Percentiles rank a stretch among this genome's conserved stretches.
Evolutionary conservation across 2,113 vertebrate species (phyloP).

Genomic region (Thalassarche chlororhynchos): DNA sequence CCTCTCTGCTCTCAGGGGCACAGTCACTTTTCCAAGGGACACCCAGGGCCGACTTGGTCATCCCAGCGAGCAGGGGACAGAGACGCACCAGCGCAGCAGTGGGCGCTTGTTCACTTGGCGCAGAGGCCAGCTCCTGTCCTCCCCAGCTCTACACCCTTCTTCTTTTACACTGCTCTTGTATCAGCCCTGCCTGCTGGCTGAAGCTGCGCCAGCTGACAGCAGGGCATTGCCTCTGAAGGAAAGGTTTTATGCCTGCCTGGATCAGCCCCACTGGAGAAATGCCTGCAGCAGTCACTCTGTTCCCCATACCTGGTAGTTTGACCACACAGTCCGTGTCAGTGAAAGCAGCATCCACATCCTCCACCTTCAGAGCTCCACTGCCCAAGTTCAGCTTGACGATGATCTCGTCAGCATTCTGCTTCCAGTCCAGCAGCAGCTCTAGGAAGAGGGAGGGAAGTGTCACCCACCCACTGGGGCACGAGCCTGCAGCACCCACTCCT

Average conservation of each 20-base stretch:
- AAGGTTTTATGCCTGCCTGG: background rate
- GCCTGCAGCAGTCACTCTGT: background rate
- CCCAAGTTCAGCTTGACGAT: constrained; percentile 89
- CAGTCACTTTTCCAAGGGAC: background rate
- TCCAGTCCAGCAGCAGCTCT: constrained; percentile 96
- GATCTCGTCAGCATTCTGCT: constrained; percentile 91
- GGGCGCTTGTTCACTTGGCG: background rate
- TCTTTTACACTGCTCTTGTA: background rate
- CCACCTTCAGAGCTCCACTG: constrained; percentile 75
- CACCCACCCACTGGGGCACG: background rate
- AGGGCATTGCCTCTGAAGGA: constrained; percentile 5
- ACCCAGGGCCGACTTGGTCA: background rate
- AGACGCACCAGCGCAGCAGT: rapidly evolving
- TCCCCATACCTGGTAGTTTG: constrained; percentile 84
- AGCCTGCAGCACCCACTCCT: background rate
- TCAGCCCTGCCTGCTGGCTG: background rate
- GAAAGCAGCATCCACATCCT: constrained; percentile 85
- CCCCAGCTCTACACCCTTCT: background rate
- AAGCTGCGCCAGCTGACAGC: background rate
- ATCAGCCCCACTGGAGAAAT: background rate
- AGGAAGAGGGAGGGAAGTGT: background rate
- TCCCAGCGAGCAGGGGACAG: background rate
- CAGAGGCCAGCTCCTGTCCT: background rate
- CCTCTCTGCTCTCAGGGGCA: background rate
- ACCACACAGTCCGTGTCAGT: constrained; percentile 88